A percentile compares a stretch with the other conserved stretches of the same genome.
Evolutionary conservation across 1,140 invertebrate genomes (phyloP).

Genomic region (Ridgeia piscesae): DNA sequence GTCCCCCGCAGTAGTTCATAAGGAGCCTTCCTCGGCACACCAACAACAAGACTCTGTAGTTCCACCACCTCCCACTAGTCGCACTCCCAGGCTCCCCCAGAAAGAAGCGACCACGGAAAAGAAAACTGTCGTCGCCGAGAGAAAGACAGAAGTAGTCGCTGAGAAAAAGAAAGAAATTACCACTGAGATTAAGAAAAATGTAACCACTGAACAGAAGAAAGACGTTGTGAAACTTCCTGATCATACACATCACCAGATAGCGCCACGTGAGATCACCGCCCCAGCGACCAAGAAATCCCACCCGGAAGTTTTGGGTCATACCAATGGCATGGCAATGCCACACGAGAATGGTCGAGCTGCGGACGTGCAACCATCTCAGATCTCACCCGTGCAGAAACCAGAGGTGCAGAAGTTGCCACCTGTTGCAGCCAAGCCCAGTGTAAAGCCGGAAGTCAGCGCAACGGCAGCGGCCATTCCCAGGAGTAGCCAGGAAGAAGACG

Average conservation of each 20-base stretch:
- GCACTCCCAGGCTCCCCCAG: background rate
- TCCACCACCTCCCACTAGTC: background rate
- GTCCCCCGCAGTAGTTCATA: background rate
- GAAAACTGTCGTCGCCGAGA: no score
- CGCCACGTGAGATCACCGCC: background rate
- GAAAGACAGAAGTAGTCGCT: background rate
- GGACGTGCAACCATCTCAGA: no score
- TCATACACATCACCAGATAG: background rate
- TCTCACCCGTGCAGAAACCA: background rate
- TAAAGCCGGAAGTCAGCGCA: background rate
- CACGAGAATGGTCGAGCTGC: background rate
- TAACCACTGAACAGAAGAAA: background rate
- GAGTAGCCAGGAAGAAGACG: background rate
- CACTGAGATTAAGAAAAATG: no score
- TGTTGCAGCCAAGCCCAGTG: background rate
- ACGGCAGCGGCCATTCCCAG: background rate
- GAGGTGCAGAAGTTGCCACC: constrained; percentile 3
- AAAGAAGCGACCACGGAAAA: background rate
- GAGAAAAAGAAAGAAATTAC: no score
- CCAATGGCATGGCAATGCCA: background rate
- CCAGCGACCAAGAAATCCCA: background rate
- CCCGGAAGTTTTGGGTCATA: background rate
- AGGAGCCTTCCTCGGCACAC: background rate
- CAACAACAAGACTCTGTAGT: background rate
- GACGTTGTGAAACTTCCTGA: background rate